Evolutionary conservation across 2,113 vertebrate genomes (phyloP).

Genomic region (Gymnocephalus cernua): DNA sequence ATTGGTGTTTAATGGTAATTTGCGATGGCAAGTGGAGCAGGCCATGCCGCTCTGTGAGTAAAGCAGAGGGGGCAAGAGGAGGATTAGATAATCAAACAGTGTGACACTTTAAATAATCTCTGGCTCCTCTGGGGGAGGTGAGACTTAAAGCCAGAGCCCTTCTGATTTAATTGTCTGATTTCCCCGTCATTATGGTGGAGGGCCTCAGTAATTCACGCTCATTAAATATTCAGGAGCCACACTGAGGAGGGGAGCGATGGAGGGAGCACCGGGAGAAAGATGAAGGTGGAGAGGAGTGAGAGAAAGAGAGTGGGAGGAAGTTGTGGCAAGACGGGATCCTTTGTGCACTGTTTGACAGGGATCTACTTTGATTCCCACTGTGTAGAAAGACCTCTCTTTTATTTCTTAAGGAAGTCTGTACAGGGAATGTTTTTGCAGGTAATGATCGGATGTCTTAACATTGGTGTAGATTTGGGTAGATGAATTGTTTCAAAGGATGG

Average conservation of each 20-base stretch:
- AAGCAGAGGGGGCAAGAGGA: constrained; percentile 80
- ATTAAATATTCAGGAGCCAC: constrained; percentile 87
- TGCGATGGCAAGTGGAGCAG: constrained; percentile 79
- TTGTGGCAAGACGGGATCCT: not conserved
- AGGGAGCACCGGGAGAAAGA: constrained; percentile 34
- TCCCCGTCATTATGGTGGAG: constrained; percentile 86
- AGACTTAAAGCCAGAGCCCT: constrained; percentile 81
- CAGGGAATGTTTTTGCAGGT: not conserved
- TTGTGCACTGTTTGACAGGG: constrained; percentile 1
- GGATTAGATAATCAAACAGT: constrained; percentile 86
- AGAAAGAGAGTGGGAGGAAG: constrained; percentile 36
- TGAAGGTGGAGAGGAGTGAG: constrained; percentile 29
- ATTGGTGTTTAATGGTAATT: constrained; percentile 82
- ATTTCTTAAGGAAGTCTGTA: not conserved
- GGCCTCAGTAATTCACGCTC: constrained; percentile 83
- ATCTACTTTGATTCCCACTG: not conserved
- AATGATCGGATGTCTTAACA: not conserved
- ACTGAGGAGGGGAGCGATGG: constrained; percentile 65
- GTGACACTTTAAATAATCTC: constrained; percentile 85
- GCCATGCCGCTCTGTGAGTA: constrained; percentile 75
- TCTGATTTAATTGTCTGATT: constrained; percentile 87
- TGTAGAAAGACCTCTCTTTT: constrained; percentile 4
- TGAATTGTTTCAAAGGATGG: not conserved
- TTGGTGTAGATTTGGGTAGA: not conserved
- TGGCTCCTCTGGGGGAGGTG: constrained; percentile 80